phyloP scores from a whole-genome alignment of 2,888 invertebrate species.

The Ornithoptera alexandrae region DNA sequence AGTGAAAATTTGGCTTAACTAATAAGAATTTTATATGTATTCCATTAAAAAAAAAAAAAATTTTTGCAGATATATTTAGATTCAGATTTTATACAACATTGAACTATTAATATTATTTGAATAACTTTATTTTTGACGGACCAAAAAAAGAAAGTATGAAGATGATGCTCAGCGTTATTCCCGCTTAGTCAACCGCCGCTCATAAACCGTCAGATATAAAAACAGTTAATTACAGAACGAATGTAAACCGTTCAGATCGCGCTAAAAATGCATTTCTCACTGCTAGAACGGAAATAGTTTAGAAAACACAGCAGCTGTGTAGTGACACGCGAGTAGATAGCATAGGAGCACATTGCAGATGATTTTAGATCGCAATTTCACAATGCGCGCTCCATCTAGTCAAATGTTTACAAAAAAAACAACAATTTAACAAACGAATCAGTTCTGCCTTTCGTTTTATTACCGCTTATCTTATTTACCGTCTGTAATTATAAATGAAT shows the following conservation, averaged over 20 bases:
- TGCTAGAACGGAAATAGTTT: slow-evolving; percentile 60
- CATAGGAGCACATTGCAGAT: slow-evolving; percentile 29
- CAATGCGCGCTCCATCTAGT: background rate
- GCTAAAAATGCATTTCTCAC: slow-evolving; percentile 62
- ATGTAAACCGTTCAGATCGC: slow-evolving; percentile 65
- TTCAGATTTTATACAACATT: no score
- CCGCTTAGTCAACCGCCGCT: slow-evolving; percentile 50
- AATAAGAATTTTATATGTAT: background rate
- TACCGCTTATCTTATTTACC: background rate
- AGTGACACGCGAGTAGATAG: slow-evolving; percentile 31
- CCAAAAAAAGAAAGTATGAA: background rate
- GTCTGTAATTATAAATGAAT: background rate
- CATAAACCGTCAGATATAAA: slow-evolving; percentile 67
- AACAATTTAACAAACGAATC: background rate
- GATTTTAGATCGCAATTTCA: slow-evolving; percentile 28
- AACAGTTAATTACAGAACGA: slow-evolving; percentile 65
- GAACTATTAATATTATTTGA: no score
- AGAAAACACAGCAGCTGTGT: slow-evolving; percentile 47
- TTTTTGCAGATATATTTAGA: no score
- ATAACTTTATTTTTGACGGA: background rate
- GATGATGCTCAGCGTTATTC: slow-evolving; percentile 14
- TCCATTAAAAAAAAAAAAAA: background rate
- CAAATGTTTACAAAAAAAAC: background rate
- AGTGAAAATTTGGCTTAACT: no score
- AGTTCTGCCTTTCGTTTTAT: background rate